Evolutionary conservation across 2,797 vertebrate species (phyloP).

Genomic region (Sarcoramphus papa): DNA sequence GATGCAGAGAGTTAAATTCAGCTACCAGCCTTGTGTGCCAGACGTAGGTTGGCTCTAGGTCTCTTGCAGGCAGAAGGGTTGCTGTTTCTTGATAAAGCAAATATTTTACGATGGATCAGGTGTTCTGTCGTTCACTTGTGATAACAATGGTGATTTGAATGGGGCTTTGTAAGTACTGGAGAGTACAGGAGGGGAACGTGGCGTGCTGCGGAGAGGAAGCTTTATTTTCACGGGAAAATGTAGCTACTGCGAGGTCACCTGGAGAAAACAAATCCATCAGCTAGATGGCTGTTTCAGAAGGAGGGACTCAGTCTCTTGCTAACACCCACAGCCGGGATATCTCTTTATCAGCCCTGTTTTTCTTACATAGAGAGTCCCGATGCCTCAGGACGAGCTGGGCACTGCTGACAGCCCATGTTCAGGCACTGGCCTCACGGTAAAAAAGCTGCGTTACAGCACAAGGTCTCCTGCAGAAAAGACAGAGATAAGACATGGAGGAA

Average conservation of each 20-base stretch:
- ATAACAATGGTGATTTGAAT: neutral
- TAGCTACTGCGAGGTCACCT: neutral
- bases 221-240: neutral
- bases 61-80: neutral
- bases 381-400: neutral
- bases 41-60: neutral
- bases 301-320: neutral
- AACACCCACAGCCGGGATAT: neutral
- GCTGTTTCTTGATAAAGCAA: neutral
- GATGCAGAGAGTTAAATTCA: neutral
- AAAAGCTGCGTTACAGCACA: neutral
- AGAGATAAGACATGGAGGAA: neutral
- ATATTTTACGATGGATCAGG: neutral
- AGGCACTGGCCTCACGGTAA: rapidly evolving
- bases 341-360: neutral
- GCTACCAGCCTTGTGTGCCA: neutral
- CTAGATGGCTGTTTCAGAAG: neutral
- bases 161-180: neutral
- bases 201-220: neutral
- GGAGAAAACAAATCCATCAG: neutral
- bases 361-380: neutral
- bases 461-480: neutral
- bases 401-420: neutral
- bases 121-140: neutral
- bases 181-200: rapidly evolving